Conservation (phyloP, 2,797 vertebrate species). For the Nasua narica region DNA sequence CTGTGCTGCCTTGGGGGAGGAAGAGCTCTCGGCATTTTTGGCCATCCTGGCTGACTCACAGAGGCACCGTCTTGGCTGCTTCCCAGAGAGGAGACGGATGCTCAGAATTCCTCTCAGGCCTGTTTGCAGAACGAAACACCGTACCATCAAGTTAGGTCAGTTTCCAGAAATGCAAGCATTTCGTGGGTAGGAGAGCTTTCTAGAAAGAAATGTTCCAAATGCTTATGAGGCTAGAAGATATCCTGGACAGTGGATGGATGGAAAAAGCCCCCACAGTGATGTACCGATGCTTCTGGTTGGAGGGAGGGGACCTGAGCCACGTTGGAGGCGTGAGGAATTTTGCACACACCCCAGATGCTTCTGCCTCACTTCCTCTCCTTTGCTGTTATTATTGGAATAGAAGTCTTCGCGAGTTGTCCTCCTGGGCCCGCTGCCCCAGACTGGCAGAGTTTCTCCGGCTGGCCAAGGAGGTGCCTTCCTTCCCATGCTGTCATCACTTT, state of each 20-base stretch:
- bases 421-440: neutral
- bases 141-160: fast-evolving
- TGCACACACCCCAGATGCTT: neutral
- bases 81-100: neutral
- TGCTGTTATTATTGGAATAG: constrained; percentile 43
- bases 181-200: neutral
- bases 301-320: neutral
- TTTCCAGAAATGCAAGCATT: neutral
- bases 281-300: neutral
- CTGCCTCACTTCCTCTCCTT: neutral
- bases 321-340: neutral
- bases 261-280: neutral
- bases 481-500: neutral
- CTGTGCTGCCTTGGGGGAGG: neutral
- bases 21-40: neutral
- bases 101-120: neutral
- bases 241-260: neutral
- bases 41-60: neutral
- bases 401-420: neutral
- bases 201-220: neutral
- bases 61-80: neutral
- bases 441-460: neutral
- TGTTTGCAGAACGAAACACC: neutral
- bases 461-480: neutral
- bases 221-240: neutral